phyloP scores from a whole-genome alignment of 2,888 invertebrate genomes.

The Volucella inanis region DNA sequence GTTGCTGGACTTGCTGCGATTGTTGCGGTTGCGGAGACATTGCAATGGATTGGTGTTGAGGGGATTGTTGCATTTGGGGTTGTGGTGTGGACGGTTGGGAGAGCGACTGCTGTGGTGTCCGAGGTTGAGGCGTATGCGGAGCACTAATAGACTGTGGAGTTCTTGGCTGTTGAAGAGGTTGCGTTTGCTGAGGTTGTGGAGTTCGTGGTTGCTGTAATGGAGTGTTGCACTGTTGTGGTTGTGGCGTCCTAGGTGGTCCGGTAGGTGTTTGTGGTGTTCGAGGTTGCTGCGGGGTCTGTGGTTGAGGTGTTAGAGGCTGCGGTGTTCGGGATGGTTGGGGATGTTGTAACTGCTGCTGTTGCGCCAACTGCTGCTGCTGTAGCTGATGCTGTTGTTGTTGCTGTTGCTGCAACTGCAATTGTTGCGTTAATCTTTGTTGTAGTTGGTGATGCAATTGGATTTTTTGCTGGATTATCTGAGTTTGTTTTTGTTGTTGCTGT shows the following conservation, averaged over 20 bases:
- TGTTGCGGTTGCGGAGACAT: constrained; percentile 77
- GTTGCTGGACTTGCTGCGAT: constrained; percentile 76
- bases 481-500: constrained; percentile 76
- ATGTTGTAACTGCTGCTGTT: constrained; percentile 61
- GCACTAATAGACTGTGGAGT: constrained; percentile 80
- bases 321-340: constrained; percentile 62
- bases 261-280: constrained; percentile 67
- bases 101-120: constrained; percentile 68
- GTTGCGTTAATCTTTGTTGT: constrained; percentile 76
- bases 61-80: constrained; percentile 77
- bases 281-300: constrained; percentile 59
- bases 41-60: constrained; percentile 77
- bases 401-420: constrained; percentile 78
- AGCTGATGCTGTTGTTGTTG: constrained; percentile 78
- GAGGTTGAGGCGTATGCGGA: constrained; percentile 77
- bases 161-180: constrained; percentile 78
- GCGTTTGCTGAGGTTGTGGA: constrained; percentile 76
- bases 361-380: constrained; percentile 65
- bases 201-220: constrained; percentile 77
- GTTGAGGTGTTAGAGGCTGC: constrained; percentile 62
- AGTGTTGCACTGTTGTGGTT: constrained; percentile 78
- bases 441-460: constrained; percentile 77
- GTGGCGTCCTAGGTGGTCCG: constrained; percentile 64
- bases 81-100: constrained; percentile 78
- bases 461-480: constrained; percentile 62